These are phyloP conservation scores for Oryzias woworae DNA, from an alignment of 2,113 vertebrate genomes.

Conservation along the genomic window DNA sequence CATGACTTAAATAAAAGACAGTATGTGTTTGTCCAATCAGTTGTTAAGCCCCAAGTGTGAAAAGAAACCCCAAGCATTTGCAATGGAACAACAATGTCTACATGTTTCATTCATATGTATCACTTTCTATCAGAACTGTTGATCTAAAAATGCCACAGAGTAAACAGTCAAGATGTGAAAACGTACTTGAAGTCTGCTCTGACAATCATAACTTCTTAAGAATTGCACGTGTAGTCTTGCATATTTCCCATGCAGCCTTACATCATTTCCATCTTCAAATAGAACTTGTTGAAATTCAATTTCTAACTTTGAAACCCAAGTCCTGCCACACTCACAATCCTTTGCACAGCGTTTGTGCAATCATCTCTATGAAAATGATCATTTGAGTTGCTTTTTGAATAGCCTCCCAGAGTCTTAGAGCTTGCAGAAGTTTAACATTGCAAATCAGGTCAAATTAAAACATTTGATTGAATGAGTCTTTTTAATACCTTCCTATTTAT, in stretches of 20 bases:
- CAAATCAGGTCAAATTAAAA: conserved; percentile 57
- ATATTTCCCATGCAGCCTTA: conserved; percentile 47
- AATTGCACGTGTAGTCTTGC: conserved; percentile 41
- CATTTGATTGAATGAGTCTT: conserved; percentile 61
- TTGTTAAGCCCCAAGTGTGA: too few species aligned
- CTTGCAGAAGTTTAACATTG: conserved; percentile 36
- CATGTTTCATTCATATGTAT: not conserved
- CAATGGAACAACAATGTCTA: too few species aligned
- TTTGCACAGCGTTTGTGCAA: conserved; percentile 30
- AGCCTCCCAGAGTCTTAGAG: conserved; percentile 16
- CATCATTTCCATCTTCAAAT: conserved; percentile 35
- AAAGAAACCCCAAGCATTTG: too few species aligned
- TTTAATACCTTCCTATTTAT: conserved; percentile 47
- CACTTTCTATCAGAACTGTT: not conserved
- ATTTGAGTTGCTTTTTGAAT: conserved; percentile 35
- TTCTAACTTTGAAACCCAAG: conserved; percentile 48
- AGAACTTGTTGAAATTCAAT: conserved; percentile 37
- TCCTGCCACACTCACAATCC: conserved; percentile 6
- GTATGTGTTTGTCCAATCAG: too few species aligned
- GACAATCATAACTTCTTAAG: conserved; percentile 8
- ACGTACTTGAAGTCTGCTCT: not conserved
- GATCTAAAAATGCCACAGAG: not conserved
- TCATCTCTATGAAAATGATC: conserved; percentile 47
- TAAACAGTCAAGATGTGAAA: not conserved
- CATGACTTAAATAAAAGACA: too few species aligned